phyloP scores from a whole-genome alignment of 2,888 invertebrate genomes.

The Cynaeus angustus region DNA sequence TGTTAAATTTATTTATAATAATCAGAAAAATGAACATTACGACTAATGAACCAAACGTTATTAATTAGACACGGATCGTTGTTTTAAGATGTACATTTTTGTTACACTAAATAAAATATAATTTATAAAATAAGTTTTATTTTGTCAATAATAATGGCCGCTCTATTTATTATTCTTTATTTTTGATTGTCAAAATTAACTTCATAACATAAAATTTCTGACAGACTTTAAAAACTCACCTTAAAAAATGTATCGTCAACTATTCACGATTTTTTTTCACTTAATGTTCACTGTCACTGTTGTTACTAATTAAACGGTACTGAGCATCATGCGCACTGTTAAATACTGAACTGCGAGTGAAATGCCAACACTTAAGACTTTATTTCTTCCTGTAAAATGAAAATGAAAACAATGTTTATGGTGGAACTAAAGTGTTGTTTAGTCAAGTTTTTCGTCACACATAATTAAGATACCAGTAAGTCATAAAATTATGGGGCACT shows the following conservation, averaged over 20 bases:
- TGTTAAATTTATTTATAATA: too few species aligned
- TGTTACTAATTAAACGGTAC: conserved; percentile 23
- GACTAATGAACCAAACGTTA: too few species aligned
- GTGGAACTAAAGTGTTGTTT: not conserved
- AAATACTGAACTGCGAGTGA: conserved; percentile 34
- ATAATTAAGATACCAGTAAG: not conserved
- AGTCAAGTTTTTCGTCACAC: not conserved
- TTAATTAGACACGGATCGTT: too few species aligned
- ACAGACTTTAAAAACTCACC: too few species aligned
- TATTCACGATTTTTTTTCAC: not conserved
- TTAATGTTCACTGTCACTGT: conserved; percentile 25
- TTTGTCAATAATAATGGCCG: too few species aligned
- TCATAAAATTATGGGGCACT: not conserved
- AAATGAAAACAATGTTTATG: not conserved
- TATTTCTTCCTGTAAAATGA: not conserved
- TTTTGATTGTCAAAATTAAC: too few species aligned
- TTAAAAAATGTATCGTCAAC: not conserved
- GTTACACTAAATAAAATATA: too few species aligned
- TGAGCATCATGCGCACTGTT: conserved; percentile 17
- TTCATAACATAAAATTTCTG: too few species aligned
- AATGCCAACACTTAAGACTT: conserved; percentile 27
- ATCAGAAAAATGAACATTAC: too few species aligned
- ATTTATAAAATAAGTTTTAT: too few species aligned
- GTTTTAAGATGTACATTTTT: too few species aligned
- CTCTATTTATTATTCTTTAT: too few species aligned